Conservation (phyloP, 2,888 invertebrate genomes). For the Oasisia sp. region DNA sequence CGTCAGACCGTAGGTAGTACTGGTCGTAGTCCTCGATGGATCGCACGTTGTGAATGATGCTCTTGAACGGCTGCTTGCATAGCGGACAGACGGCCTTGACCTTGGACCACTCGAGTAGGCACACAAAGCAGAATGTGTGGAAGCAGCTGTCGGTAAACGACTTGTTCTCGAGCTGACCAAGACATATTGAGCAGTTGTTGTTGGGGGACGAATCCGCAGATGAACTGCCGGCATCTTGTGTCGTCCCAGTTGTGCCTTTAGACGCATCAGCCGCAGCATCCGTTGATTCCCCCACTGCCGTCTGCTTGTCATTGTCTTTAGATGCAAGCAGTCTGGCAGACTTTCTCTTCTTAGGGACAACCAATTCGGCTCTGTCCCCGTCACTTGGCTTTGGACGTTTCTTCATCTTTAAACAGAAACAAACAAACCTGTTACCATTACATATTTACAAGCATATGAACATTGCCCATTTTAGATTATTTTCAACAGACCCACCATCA, state of each 20-base stretch:
- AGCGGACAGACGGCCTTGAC: slow-evolving; percentile 93
- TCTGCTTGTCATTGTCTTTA: neutral
- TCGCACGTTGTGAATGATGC: slow-evolving; percentile 91
- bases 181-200: slow-evolving; percentile 88
- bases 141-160: slow-evolving; percentile 92
- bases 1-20: slow-evolving; percentile 69
- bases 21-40: slow-evolving; percentile 89
- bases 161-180: slow-evolving; percentile 86
- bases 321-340: neutral
- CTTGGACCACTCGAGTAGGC: slow-evolving; percentile 93
- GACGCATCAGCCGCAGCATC: neutral
- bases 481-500: no score
- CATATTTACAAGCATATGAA: neutral
- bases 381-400: neutral
- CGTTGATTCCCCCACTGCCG: neutral
- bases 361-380: neutral
- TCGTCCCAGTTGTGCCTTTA: neutral
- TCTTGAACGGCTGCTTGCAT: slow-evolving; percentile 90
- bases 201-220: slow-evolving; percentile 34
- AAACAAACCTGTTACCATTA: neutral
- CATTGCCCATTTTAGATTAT: neutral
- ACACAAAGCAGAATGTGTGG: slow-evolving; percentile 94
- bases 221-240: neutral
- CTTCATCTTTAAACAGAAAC: neutral
- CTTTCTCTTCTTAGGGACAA: neutral